These are phyloP conservation scores for Lepus americanus DNA, from an alignment of 2,113 vertebrate genomes.

Conservation along the genomic window DNA sequence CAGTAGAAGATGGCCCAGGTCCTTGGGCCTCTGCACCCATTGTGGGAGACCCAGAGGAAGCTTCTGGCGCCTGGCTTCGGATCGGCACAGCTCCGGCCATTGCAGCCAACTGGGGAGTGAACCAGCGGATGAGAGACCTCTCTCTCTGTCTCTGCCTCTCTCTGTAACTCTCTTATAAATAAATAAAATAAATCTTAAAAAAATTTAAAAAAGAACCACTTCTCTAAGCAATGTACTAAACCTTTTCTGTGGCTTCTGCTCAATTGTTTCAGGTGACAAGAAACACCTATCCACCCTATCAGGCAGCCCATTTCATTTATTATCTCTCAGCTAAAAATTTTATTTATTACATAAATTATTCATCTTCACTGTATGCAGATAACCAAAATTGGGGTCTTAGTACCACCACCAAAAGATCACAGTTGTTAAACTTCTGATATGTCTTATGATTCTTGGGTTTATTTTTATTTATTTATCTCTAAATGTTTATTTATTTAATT, in stretches of 20 bases:
- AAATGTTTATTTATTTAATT: no score
- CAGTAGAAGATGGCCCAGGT: no score
- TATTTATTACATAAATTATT: background rate
- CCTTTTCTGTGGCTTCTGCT: background rate
- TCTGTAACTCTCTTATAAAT: no score
- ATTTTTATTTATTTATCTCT: no score
- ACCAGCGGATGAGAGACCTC: no score
- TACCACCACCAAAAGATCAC: background rate
- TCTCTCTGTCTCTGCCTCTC: no score
- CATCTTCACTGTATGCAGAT: background rate
- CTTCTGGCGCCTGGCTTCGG: no score
- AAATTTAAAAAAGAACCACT: background rate
- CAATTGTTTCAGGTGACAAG: background rate
- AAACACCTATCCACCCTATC: background rate
- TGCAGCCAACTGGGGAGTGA: no score
- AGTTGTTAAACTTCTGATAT: background rate
- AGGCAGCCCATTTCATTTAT: background rate
- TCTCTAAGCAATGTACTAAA: slow-evolving; percentile 18
- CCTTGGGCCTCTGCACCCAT: no score
- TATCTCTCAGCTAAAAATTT: background rate
- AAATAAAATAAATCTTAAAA: no score
- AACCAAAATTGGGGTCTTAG: background rate
- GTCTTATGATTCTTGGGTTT: background rate
- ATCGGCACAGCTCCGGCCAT: no score
- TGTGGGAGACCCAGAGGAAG: no score